A percentile compares a stretch with the other conserved stretches of the same genome.
phyloP scores from a whole-genome alignment of 2,888 invertebrate species.

The Agrenia bidenticulata region DNA sequence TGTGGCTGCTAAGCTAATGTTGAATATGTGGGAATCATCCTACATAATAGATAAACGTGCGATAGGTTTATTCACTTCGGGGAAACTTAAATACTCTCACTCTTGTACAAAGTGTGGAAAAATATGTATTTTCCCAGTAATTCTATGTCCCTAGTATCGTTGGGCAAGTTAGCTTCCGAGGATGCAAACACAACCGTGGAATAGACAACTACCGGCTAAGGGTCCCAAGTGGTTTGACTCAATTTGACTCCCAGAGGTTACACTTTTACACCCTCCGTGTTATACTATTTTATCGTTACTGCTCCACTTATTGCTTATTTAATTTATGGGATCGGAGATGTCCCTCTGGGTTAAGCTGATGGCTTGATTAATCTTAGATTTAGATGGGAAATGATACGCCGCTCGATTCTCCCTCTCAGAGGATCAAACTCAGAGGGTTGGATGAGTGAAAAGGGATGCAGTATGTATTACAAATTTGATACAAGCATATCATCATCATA shows the following conservation, averaged over 20 bases:
- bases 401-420: neutral
- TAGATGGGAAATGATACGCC: constrained; percentile 23
- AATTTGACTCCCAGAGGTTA: constrained; percentile 45
- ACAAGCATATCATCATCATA: constrained; percentile 19
- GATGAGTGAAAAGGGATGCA: constrained; percentile 1
- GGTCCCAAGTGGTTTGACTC: constrained; percentile 24
- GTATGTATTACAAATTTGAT: constrained; percentile 13
- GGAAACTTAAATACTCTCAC: constrained; percentile 9
- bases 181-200: neutral
- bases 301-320: constrained; percentile 30
- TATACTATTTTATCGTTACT: neutral
- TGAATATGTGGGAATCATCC: constrained; percentile 11
- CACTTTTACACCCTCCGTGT: constrained; percentile 42
- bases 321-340: constrained; percentile 30
- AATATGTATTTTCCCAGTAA: constrained; percentile 45
- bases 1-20: too few relatives aligned
- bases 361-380: constrained; percentile 49
- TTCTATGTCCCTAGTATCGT: constrained; percentile 16
- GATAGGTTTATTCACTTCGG: constrained; percentile 16
- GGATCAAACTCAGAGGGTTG: constrained; percentile 7
- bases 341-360: constrained; percentile 42
- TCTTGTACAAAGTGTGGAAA: constrained; percentile 45
- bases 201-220: neutral
- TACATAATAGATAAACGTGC: constrained; percentile 17
- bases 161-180: constrained; percentile 17